These are phyloP conservation scores for Temnothorax longispinosus DNA, from an alignment of 1,140 invertebrate species.

Conservation along the genomic window DNA sequence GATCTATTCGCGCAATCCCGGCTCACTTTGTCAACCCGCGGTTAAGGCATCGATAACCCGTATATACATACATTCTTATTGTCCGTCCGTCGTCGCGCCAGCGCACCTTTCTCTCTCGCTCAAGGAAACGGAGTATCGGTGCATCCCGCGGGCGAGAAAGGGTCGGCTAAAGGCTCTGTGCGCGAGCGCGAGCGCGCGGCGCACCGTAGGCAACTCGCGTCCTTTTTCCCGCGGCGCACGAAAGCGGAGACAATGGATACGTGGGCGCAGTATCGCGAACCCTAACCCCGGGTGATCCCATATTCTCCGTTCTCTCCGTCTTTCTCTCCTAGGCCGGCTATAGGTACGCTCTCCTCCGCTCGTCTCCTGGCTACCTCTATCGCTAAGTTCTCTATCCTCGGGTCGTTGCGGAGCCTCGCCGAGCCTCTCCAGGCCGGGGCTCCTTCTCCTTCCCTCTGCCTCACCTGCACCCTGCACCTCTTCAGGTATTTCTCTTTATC, in stretches of 20 bases:
- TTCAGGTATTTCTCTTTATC: slow-evolving; percentile 74
- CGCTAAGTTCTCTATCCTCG: slow-evolving; percentile 21
- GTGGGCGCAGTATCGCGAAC: slow-evolving; percentile 81
- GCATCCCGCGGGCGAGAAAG: slow-evolving; percentile 68
- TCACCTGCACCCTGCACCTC: slow-evolving; percentile 65
- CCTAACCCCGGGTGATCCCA: slow-evolving; percentile 80
- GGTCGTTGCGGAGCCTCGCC: slow-evolving; percentile 17
- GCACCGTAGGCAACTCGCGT: slow-evolving; percentile 73
- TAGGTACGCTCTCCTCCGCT: slow-evolving; percentile 33
- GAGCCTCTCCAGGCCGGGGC: slow-evolving; percentile 1
- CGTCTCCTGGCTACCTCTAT: slow-evolving; percentile 34
- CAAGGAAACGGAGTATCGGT: slow-evolving; percentile 70
- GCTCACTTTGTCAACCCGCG: slow-evolving; percentile 44
- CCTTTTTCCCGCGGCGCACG: slow-evolving; percentile 75
- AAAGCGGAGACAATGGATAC: slow-evolving; percentile 80
- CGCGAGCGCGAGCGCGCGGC: neutral
- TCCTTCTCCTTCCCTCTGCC: slow-evolving; percentile 52
- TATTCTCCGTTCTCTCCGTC: slow-evolving; percentile 77
- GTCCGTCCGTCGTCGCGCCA: neutral
- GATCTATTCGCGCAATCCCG: slow-evolving; percentile 2
- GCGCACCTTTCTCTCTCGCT: slow-evolving; percentile 64
- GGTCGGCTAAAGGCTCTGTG: slow-evolving; percentile 45
- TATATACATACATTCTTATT: neutral
- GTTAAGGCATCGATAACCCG: slow-evolving; percentile 12
- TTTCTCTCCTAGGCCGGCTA: slow-evolving; percentile 29